A percentile compares a stretch with the other conserved stretches of the same genome.
These are phyloP conservation scores for Xiphias gladius DNA, from an alignment of 2,113 vertebrate genomes.

Conservation along the genomic window DNA sequence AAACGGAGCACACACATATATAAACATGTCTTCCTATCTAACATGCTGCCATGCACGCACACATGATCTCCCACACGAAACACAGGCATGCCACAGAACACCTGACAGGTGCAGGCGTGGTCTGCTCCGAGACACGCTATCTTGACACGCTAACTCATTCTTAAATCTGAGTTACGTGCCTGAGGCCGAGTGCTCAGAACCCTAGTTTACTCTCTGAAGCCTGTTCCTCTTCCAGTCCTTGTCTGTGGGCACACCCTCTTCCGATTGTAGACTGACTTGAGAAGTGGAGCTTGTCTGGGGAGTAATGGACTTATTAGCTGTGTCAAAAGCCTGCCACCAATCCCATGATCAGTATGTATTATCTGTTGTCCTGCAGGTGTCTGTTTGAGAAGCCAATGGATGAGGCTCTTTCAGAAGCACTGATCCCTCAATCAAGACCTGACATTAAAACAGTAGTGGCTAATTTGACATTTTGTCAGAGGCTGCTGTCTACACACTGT, in stretches of 20 bases:
- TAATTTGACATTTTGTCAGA: background rate
- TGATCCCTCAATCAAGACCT: constrained; percentile 40
- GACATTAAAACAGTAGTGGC: background rate
- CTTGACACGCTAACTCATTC: constrained; percentile 89
- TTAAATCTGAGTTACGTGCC: constrained; percentile 83
- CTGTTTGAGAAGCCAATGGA: constrained; percentile 25
- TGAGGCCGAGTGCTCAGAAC: constrained; percentile 70
- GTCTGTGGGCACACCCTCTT: constrained; percentile 77
- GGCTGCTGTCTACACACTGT: background rate
- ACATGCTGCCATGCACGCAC: constrained; percentile 45
- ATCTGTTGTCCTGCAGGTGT: constrained; percentile 51
- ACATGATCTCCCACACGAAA: constrained; percentile 73
- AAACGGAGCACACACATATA: constrained; percentile 38
- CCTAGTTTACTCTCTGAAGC: constrained; percentile 74
- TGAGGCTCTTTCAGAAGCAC: constrained; percentile 13
- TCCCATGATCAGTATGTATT: constrained; percentile 65
- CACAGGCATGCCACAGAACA: constrained; percentile 80
- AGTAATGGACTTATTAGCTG: constrained; percentile 70
- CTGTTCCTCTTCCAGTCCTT: constrained; percentile 72
- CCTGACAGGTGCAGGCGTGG: constrained; percentile 88
- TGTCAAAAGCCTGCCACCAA: constrained; percentile 61
- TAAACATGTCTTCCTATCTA: constrained; percentile 37
- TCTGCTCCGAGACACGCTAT: constrained; percentile 82
- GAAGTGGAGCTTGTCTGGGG: constrained; percentile 65
- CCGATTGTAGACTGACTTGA: constrained; percentile 71